Conservation (phyloP, 2,888 invertebrate genomes). For the Cephalotes varians region DNA sequence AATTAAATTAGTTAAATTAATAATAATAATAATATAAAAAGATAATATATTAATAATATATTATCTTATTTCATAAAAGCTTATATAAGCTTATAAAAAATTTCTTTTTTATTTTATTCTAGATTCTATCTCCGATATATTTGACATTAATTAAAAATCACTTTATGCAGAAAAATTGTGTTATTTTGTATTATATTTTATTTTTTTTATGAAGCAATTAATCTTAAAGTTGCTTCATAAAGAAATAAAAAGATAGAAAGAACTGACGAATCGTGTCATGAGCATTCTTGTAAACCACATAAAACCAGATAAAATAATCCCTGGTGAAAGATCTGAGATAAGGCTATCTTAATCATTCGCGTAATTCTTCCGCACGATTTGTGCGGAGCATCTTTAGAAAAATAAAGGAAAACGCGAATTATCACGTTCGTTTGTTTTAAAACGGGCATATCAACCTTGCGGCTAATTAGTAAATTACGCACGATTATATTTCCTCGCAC, state of each 20-base stretch:
- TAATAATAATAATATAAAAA: background rate
- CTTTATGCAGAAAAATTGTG: background rate
- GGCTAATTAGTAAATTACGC: conserved; percentile 77
- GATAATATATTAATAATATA: background rate
- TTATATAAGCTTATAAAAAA: background rate
- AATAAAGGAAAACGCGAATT: conserved; percentile 43
- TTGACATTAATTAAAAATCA: background rate
- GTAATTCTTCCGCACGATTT: conserved; percentile 15
- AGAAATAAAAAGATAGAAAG: background rate
- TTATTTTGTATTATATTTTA: background rate
- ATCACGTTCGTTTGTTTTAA: conserved; percentile 58
- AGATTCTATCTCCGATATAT: background rate
- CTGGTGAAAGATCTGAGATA: background rate
- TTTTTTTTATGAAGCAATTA: background rate
- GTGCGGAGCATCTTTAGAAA: conserved; percentile 22
- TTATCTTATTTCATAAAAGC: background rate
- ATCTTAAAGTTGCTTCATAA: background rate
- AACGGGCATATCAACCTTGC: conserved; percentile 67
- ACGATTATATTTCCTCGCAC: conserved; percentile 75
- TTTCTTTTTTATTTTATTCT: background rate
- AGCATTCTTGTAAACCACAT: background rate
- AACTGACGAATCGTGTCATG: background rate
- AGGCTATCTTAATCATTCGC: background rate
- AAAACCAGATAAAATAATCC: conserved; percentile 4
- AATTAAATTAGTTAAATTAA: background rate